Evolutionary conservation across 2,797 vertebrate genomes (phyloP).

Genomic region (Ficedula albicollis): DNA sequence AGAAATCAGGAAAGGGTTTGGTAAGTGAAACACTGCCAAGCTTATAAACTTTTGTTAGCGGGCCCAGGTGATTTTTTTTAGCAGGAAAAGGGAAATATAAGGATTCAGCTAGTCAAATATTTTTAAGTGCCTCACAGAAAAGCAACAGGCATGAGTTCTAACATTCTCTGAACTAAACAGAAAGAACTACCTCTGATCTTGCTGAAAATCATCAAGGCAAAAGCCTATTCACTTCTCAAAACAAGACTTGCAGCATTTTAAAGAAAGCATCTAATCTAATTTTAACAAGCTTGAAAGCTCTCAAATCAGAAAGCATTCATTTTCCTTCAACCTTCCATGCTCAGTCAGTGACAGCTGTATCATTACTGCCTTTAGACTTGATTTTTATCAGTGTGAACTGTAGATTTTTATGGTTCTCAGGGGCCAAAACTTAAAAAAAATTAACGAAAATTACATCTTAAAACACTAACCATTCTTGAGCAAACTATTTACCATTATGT

Average conservation of each 20-base stretch:
- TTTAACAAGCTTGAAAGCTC: constrained; percentile 28
- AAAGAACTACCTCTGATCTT: constrained; percentile 2
- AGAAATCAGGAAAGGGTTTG: constrained; percentile 46
- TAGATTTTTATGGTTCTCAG: background rate
- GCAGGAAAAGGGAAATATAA: constrained; percentile 15
- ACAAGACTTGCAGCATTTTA: constrained; percentile 8
- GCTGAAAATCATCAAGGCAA: background rate
- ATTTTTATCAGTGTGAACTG: background rate
- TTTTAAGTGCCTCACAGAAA: background rate
- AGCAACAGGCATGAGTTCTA: background rate
- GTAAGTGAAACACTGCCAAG: constrained; percentile 60
- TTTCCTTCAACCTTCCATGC: background rate
- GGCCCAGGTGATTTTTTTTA: constrained; percentile 30
- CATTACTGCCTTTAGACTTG: background rate
- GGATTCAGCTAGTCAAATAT: background rate
- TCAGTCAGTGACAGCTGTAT: background rate
- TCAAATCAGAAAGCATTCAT: background rate
- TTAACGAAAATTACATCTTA: background rate
- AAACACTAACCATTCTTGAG: background rate
- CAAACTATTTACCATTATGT: background rate
- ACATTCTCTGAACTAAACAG: background rate
- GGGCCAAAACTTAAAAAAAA: background rate
- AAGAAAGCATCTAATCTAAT: background rate
- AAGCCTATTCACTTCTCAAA: constrained; percentile 1
- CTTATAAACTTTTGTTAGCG: constrained; percentile 67